Conservation (phyloP, 2,888 invertebrate genomes). For the Agonopterix alstromeriana region DNA sequence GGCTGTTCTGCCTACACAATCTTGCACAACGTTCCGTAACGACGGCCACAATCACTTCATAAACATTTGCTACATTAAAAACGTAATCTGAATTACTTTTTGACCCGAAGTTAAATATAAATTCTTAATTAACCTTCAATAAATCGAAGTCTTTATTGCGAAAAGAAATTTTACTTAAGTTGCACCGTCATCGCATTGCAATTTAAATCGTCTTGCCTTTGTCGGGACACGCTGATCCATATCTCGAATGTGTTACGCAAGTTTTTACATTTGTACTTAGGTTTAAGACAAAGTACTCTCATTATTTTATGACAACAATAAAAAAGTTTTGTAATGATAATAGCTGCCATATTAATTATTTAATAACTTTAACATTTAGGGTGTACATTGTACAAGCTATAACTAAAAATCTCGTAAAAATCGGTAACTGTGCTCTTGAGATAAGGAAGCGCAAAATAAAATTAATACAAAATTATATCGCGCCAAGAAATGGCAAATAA, state of each 20-base stretch:
- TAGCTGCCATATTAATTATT: no score
- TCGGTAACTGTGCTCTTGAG: no score
- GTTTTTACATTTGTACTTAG: constrained; percentile 20
- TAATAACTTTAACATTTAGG: no score
- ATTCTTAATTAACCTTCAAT: constrained; percentile 21
- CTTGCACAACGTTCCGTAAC: no score
- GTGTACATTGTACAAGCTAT: not conserved
- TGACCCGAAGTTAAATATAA: constrained; percentile 14
- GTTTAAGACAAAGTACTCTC: not conserved
- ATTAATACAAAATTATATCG: no score
- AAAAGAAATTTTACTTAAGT: constrained; percentile 41
- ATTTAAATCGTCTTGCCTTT: constrained; percentile 54
- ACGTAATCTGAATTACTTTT: constrained; percentile 14
- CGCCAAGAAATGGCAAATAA: no score
- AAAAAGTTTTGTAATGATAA: no score
- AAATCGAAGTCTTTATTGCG: constrained; percentile 44
- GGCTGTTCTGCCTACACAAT: no score
- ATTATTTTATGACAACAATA: no score
- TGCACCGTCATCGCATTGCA: constrained; percentile 53
- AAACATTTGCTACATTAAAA: no score
- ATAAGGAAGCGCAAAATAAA: no score
- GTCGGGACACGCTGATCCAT: constrained; percentile 37
- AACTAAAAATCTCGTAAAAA: not conserved
- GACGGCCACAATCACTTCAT: no score
- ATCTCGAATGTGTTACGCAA: constrained; percentile 50